Evolutionary conservation across 2,888 invertebrate species (phyloP).

Genomic region (Lapara coniferarum): DNA sequence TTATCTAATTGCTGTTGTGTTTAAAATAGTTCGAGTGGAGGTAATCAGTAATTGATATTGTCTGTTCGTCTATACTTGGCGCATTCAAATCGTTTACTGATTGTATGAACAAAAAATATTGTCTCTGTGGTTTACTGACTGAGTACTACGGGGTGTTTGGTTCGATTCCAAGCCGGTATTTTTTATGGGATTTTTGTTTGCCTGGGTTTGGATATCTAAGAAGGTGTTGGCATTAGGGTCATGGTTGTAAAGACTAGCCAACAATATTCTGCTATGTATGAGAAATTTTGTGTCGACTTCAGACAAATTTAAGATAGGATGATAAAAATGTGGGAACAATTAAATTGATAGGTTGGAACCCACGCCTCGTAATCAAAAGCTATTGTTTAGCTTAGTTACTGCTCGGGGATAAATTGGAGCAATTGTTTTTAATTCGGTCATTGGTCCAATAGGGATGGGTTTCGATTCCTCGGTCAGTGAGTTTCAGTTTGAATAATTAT

Average conservation of each 20-base stretch:
- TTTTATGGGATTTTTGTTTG: no score
- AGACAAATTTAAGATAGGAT: background rate
- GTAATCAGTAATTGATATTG: slow-evolving; percentile 14
- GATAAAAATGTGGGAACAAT: background rate
- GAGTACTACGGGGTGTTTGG: no score
- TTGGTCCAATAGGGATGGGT: background rate
- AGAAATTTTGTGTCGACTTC: background rate
- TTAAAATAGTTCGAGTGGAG: slow-evolving; percentile 22
- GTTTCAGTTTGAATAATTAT: no score
- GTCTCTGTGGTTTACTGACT: no score
- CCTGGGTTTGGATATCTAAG: no score
- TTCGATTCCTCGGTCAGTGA: background rate
- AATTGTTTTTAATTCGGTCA: slow-evolving; percentile 12
- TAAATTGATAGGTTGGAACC: background rate
- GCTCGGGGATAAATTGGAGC: background rate
- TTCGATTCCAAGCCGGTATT: no score
- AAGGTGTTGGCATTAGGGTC: no score
- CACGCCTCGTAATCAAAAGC: background rate
- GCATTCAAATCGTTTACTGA: no score
- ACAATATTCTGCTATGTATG: background rate
- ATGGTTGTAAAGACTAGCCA: no score
- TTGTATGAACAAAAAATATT: no score
- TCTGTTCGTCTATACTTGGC: background rate
- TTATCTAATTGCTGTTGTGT: slow-evolving; percentile 17
- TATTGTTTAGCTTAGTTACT: background rate